Evolutionary conservation across 1,140 invertebrate species (phyloP).

Genomic region (Hylaeus volcanicus): DNA sequence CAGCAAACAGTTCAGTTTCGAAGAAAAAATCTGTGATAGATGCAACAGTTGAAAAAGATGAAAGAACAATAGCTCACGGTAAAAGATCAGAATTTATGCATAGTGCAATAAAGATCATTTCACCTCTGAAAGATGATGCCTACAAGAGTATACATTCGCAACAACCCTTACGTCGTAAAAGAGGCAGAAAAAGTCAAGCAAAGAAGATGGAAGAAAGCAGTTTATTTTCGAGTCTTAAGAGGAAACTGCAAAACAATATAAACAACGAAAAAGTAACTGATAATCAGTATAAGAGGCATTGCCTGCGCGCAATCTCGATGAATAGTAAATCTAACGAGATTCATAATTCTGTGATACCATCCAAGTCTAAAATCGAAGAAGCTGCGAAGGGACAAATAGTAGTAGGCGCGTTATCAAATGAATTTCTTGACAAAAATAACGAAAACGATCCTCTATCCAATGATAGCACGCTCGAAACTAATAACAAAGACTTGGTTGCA

Average conservation of each 20-base stretch:
- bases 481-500: not conserved
- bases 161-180: not conserved
- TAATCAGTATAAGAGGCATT: not conserved
- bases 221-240: not conserved
- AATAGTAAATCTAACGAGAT: not conserved
- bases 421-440: not conserved
- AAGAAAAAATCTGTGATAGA: not conserved
- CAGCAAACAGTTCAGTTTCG: not conserved
- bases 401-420: not conserved
- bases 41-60: not conserved
- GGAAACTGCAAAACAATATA: not conserved
- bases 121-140: not conserved
- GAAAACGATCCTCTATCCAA: not conserved
- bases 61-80: not conserved
- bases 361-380: not conserved
- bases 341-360: not conserved
- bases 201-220: not conserved
- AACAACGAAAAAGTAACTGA: not conserved
- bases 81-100: not conserved
- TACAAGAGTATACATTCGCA: not conserved
- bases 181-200: not conserved
- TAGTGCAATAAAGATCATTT: not conserved
- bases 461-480: not conserved
- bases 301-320: not conserved
- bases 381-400: not conserved